Evolutionary conservation across 2,888 invertebrate species (phyloP).

Genomic region (Cheilosia soror): DNA sequence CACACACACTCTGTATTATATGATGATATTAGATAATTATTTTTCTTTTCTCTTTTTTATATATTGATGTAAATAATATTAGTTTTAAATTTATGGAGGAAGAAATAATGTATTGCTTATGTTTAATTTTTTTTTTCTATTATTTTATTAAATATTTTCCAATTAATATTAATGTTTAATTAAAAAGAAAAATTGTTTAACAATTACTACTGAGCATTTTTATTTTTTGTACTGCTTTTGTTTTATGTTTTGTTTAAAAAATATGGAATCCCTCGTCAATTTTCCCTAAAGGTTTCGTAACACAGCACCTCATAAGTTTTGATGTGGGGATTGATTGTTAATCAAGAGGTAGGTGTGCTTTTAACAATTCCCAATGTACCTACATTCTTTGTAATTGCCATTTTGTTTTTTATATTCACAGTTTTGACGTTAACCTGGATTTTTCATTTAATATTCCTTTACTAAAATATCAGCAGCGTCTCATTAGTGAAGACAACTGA

Average conservation of each 20-base stretch:
- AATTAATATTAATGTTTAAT: constrained; percentile 65
- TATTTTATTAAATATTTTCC: constrained; percentile 51
- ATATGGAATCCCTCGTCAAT: constrained; percentile 29
- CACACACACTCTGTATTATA: constrained; percentile 65
- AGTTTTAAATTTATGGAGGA: constrained; percentile 40
- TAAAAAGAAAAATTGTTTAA: constrained; percentile 64
- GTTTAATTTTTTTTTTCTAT: constrained; percentile 22
- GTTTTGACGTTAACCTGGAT: constrained; percentile 27
- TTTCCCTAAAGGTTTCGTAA: constrained; percentile 43
- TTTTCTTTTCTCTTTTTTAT: constrained; percentile 40
- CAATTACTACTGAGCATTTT: constrained; percentile 27
- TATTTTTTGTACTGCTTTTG: constrained; percentile 22
- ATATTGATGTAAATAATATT: constrained; percentile 69
- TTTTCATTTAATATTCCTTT: constrained; percentile 7
- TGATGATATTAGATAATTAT: constrained; percentile 68
- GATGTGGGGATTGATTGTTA: constrained; percentile 37
- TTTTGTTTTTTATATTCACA: constrained; percentile 43
- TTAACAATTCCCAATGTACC: not conserved
- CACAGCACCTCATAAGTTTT: constrained; percentile 39
- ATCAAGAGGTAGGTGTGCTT: constrained; percentile 37
- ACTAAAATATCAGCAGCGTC: not conserved
- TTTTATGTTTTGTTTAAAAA: constrained; percentile 10
- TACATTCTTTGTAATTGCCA: not conserved
- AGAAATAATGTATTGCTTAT: constrained; percentile 56
- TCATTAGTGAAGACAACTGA: not conserved